Conservation (phyloP, 2,888 invertebrate species). For the Xylocampa areola region DNA sequence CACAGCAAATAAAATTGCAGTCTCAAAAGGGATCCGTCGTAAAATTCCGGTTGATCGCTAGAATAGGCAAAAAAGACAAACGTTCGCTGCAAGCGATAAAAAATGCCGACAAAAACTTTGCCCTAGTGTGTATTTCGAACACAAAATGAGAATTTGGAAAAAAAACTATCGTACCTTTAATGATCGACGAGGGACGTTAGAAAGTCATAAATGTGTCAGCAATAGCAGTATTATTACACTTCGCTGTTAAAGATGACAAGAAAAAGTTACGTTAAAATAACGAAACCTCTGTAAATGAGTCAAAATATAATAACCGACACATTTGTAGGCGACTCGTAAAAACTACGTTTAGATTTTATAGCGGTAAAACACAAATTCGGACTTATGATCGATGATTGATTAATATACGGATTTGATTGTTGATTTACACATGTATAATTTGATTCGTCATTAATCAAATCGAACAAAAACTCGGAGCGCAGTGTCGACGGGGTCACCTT, state of each 20-base stretch:
- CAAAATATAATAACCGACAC: slow-evolving; percentile 35
- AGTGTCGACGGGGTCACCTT: slow-evolving; percentile 68
- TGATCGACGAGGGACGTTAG: slow-evolving; percentile 59
- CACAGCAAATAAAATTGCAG: slow-evolving; percentile 63
- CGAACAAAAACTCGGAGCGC: slow-evolving; percentile 53
- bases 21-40: slow-evolving; percentile 65
- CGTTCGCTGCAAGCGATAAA: slow-evolving; percentile 55
- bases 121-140: slow-evolving; percentile 53
- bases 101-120: slow-evolving; percentile 65
- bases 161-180: slow-evolving; percentile 46
- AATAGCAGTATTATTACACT: slow-evolving; percentile 43
- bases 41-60: slow-evolving; percentile 62
- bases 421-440: slow-evolving; percentile 55
- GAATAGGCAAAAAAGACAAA: slow-evolving; percentile 63
- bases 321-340: slow-evolving; percentile 27
- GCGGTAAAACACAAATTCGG: slow-evolving; percentile 51
- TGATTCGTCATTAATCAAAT: slow-evolving; percentile 58
- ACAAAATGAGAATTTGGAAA: slow-evolving; percentile 52
- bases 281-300: slow-evolving; percentile 19
- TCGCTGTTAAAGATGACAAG: slow-evolving; percentile 40
- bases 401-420: slow-evolving; percentile 51
- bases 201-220: slow-evolving; percentile 61
- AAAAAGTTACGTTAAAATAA: slow-evolving; percentile 26
- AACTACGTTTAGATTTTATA: slow-evolving; percentile 47
- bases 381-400: slow-evolving; percentile 55